Evolutionary conservation across 1,140 invertebrate genomes (phyloP), one percentile per base, ranked within the genome.

Genomic region (Bombus difficillimus): DNA sequence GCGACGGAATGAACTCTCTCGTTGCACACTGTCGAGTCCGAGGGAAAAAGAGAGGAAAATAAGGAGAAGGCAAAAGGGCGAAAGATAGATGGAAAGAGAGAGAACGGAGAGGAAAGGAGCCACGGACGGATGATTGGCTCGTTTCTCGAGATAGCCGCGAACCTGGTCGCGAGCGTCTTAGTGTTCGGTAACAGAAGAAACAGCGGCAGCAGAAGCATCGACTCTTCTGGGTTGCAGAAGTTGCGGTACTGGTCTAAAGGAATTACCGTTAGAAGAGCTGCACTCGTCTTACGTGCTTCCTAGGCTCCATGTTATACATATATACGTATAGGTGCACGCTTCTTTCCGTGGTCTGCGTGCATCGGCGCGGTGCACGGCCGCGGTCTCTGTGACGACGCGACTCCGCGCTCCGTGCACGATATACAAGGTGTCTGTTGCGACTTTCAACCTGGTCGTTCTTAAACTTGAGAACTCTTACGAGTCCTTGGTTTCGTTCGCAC

Each of bases 251-350:
- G 91, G 92, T 94, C 93, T 93, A 93, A 94, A 93, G 92, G 89
- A 93, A 94, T 94, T 95, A 95, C 94, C 94, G 94, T 95, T 95
- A 94, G 89, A 90, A 92, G 92, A 94, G 93, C 89, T 93, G 91
- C 93, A 93, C 92, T 93, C 92, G 92, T 92, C 92, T 91, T 91
- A 90, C 91, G 92, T 89, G 89, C 90, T 93, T 93, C 92, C 92
- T 93, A 93, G 92, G 89, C 90, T 92, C 90, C 81, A 81, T 90
- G 86, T 86, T 85, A 82, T 74, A 90, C 88, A 87, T 85, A 87
- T 62, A 83, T 64, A 73, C n/a, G 15, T 25, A 37, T 57, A 64
- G 3, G 43, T 28, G 22, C 37, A 43, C 15, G 53, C 18, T 39
- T 57, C 64, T 83, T 47, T 39, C n/a, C 28, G 22, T 32, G 72